Base-by-base conservation (phyloP, 2,113 vertebrate genomes). In the Cricetomys ansorgei region DNA sequence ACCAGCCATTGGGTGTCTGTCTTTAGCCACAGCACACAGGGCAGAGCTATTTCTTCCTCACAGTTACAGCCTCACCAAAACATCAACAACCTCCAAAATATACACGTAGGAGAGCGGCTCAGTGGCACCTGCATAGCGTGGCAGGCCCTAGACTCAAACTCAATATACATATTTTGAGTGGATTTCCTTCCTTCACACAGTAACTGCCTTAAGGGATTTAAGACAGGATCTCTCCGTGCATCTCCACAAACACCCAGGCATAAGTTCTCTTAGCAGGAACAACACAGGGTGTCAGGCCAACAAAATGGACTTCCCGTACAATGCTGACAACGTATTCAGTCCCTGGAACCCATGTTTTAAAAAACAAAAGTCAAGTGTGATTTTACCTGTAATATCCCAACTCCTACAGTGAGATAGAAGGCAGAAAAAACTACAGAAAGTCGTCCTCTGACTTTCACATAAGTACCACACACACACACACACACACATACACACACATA, bases 131-230 rank as follows among this genome's bases (percentile, higher is more conserved):
- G 70, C 70, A 23, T 2, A 73, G 70, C 37, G 31, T 34, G 31
- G 5, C 57, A 59, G 23, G 57, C 17, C 65, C 25, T 67, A 67
- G 65, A 67, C 31, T 27, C 29, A 31, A 67, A 34, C 50, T 25
- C 57, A 89, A 29, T 5, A 81, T 8, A 40, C 11, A 8, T 23
- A 12, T 6, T 85, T 31, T 67, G 29, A 34, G 21, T 12, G n/a
- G n/a, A n/a, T n/a, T n/a, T n/a, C n/a, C n/a, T n/a, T n/a, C n/a
- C n/a, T n/a, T n/a, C n/a, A n/a, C n/a, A n/a, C 43, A 86, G 21
- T 48, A 85, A 59, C 73, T 79, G 48, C 88, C n/a, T 31, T 70
- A 23, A 77, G 87, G n/a, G 92, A 87, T 76, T 95, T 92, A 92
- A 83, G 94, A 75, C 6, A 90, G 48, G 21, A 55, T 57, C 73